phyloP scores from a whole-genome alignment of 2,888 invertebrate genomes.

The Mallateleia sp. region DNA sequence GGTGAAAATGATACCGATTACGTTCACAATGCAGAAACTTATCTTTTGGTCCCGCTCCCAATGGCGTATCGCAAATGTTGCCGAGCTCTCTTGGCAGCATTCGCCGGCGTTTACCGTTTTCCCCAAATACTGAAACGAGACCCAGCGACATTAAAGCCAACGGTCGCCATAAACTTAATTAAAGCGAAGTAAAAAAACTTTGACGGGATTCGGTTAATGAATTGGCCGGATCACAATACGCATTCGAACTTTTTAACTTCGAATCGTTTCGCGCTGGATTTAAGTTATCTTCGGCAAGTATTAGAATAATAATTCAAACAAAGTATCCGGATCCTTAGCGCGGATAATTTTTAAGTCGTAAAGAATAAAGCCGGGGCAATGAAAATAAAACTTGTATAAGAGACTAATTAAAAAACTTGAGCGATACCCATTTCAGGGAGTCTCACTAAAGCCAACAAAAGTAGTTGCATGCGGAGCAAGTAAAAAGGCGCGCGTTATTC shows the following conservation, averaged over 20 bases:
- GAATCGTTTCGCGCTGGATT: background rate
- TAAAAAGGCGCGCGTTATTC: slow-evolving; percentile 49
- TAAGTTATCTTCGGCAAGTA: background rate
- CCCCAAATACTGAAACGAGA: background rate
- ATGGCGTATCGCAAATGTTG: slow-evolving; percentile 32
- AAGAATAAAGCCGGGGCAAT: slow-evolving; percentile 37
- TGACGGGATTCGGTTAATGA: background rate
- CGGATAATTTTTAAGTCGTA: slow-evolving; percentile 49
- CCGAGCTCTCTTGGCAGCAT: too few species aligned
- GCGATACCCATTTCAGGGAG: slow-evolving; percentile 43
- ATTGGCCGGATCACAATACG: background rate
- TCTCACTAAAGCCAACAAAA: slow-evolving; percentile 40
- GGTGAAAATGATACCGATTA: slow-evolving; percentile 84
- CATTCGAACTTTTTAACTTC: slow-evolving; percentile 10
- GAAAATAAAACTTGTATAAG: slow-evolving; percentile 50
- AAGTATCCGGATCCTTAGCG: slow-evolving; percentile 25
- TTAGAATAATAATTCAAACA: slow-evolving; percentile 27
- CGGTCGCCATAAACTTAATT: background rate
- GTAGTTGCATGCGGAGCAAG: slow-evolving; percentile 57
- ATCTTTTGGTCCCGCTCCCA: slow-evolving; percentile 44
- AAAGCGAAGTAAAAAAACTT: background rate
- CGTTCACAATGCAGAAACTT: slow-evolving; percentile 70
- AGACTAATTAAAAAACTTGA: slow-evolving; percentile 69
- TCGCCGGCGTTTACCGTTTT: background rate
- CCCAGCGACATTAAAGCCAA: background rate